Evolutionary conservation across 1,140 invertebrate genomes (phyloP).

Genomic region (Nymphalis io): DNA sequence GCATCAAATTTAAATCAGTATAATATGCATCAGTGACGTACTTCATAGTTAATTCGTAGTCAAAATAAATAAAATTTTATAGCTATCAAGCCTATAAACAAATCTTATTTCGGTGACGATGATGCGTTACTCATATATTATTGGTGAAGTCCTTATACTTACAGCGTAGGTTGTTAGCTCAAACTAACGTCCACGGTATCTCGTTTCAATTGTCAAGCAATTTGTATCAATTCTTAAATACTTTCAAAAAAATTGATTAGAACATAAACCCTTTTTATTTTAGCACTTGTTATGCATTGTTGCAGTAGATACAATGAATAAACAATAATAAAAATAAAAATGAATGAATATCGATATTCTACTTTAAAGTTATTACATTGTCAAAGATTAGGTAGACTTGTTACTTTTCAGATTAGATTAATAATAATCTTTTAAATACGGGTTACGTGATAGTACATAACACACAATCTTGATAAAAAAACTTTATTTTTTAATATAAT

Average conservation of each 20-base stretch:
- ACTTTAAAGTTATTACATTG: neutral
- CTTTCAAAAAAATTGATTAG: no score
- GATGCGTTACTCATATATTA: slow-evolving; percentile 37
- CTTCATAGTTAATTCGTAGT: slow-evolving; percentile 12
- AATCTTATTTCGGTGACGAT: slow-evolving; percentile 30
- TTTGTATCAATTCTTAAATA: no score
- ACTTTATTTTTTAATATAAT: neutral
- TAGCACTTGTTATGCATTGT: no score
- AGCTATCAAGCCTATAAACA: slow-evolving; percentile 12
- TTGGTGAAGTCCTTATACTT: slow-evolving; percentile 37
- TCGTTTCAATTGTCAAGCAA: no score
- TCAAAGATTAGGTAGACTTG: neutral
- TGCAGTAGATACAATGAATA: no score
- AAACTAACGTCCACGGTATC: slow-evolving; percentile 34
- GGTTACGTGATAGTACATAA: neutral
- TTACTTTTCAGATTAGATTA: neutral
- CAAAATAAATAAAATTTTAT: slow-evolving; percentile 35
- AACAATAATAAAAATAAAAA: slow-evolving; percentile 3
- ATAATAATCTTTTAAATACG: neutral
- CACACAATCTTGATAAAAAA: neutral
- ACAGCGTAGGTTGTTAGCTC: slow-evolving; percentile 37
- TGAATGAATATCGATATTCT: slow-evolving; percentile 8
- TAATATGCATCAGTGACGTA: slow-evolving; percentile 19
- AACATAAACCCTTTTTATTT: no score
- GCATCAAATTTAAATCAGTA: slow-evolving; percentile 21